A percentile compares a stretch with the other conserved stretches of the same genome.
Evolutionary conservation across 2,888 invertebrate species (phyloP).

Genomic region (Drosophila differens): DNA sequence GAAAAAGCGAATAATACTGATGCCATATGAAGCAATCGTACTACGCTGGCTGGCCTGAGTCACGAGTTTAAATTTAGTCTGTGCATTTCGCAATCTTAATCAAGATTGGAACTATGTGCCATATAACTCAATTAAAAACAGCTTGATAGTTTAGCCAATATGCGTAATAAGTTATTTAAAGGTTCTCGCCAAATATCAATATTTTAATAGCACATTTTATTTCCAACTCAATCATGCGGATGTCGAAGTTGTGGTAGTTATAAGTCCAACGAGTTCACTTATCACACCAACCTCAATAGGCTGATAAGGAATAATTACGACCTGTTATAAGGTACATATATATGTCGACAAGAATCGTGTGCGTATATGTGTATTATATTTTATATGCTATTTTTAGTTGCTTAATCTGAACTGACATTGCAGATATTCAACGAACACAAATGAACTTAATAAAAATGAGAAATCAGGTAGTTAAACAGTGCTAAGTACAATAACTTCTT

Average conservation of each 20-base stretch:
- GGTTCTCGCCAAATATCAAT: not conserved
- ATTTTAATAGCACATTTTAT: not conserved
- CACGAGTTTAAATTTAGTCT: slow-evolving; percentile 4
- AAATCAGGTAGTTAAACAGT: slow-evolving; percentile 53
- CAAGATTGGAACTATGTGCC: slow-evolving; percentile 30
- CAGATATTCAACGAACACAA: not conserved
- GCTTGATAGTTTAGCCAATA: not conserved
- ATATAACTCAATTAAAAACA: not conserved
- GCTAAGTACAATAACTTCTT: slow-evolving; percentile 81
- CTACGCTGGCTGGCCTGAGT: slow-evolving; percentile 68
- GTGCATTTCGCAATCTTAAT: slow-evolving; percentile 24
- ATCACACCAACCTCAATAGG: not conserved
- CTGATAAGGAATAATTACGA: not conserved
- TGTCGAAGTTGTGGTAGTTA: not conserved
- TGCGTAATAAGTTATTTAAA: not conserved
- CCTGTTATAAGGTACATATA: not conserved
- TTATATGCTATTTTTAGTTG: not conserved
- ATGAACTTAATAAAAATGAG: not conserved
- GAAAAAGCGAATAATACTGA: slow-evolving; percentile 56
- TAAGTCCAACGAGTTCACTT: not conserved
- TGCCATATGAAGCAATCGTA: slow-evolving; percentile 80
- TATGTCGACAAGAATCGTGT: not conserved
- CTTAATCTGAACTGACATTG: not conserved
- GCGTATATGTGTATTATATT: not conserved
- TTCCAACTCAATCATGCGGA: not conserved